Conservation (phyloP, 2,888 invertebrate genomes). For the Lycophotia porphyrea region DNA sequence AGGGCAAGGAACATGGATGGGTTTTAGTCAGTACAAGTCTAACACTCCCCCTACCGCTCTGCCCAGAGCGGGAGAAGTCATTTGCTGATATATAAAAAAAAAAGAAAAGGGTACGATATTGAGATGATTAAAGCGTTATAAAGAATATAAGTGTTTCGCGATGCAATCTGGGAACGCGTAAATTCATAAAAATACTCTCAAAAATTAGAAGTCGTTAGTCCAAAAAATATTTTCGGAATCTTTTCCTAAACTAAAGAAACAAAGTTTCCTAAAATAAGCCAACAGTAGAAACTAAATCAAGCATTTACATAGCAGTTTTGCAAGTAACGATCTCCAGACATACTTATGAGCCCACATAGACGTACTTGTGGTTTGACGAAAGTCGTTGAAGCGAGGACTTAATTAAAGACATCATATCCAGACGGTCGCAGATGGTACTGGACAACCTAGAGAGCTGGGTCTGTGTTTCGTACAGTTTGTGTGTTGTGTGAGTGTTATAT, state of each 20-base stretch:
- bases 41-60: no score
- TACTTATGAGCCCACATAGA: constrained; percentile 1
- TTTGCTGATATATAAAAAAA: no score
- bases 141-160: not conserved
- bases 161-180: not conserved
- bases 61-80: no score
- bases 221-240: not conserved
- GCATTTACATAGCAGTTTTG: constrained; percentile 7
- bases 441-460: constrained; percentile 23
- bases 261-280: not conserved
- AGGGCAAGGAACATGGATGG: no score
- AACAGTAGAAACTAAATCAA: not conserved
- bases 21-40: no score
- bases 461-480: constrained; percentile 21
- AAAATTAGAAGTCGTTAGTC: not conserved
- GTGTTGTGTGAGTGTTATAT: no score
- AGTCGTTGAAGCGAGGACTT: constrained; percentile 66
- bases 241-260: not conserved
- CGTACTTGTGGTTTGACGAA: constrained; percentile 43
- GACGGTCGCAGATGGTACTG: constrained; percentile 66
- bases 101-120: not conserved
- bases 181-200: not conserved
- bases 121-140: not conserved
- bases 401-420: constrained; percentile 76
- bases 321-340: constrained; percentile 3